Conservation (phyloP, 1,140 invertebrate genomes). For the Drosophila santomea region DNA sequence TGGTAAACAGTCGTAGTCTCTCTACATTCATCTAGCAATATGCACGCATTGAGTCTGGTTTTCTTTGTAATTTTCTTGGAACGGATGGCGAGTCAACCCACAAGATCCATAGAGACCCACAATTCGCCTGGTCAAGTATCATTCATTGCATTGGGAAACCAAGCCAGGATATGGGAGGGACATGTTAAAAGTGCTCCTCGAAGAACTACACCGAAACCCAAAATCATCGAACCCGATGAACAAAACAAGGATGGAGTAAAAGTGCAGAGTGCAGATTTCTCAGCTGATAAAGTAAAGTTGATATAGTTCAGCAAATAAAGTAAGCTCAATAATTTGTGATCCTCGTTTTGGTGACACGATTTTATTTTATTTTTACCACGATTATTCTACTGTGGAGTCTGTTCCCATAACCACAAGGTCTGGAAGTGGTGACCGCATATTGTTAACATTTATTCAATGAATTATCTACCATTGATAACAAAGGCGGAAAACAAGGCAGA, state of each 20-base stretch:
- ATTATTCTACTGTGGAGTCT: no score
- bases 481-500: background rate
- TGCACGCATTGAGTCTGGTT: background rate
- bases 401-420: no score
- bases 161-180: background rate
- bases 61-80: background rate
- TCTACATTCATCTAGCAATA: background rate
- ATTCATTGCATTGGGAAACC: background rate
- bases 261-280: background rate
- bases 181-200: background rate
- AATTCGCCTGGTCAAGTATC: background rate
- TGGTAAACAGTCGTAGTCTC: background rate
- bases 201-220: background rate
- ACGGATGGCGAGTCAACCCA: background rate
- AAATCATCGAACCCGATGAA: background rate
- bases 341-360: no score
- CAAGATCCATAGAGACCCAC: background rate
- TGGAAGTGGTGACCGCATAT: background rate
- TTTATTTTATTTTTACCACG: no score
- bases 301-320: no score
- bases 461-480: no score
- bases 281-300: no score
- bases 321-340: no score
- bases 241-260: background rate
- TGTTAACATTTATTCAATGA: background rate